phyloP scores from a whole-genome alignment of 2,888 invertebrate genomes.

The Limnephilus auricula region DNA sequence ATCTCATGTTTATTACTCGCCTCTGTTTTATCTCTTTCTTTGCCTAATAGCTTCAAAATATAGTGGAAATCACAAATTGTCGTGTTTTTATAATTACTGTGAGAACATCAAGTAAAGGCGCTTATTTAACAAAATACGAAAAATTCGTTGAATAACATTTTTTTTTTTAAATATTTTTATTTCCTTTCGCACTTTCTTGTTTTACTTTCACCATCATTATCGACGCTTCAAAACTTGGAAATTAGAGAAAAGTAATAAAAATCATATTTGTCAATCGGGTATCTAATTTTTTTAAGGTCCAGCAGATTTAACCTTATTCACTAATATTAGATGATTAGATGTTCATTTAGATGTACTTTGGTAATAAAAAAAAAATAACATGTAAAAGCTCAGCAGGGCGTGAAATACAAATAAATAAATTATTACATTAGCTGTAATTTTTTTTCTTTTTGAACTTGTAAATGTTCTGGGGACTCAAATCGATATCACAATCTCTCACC shows the following conservation, averaged over 20 bases:
- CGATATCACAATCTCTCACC: too few species aligned
- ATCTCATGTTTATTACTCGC: slow-evolving; percentile 18
- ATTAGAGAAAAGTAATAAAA: neutral
- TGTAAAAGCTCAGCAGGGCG: too few species aligned
- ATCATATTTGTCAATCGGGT: neutral
- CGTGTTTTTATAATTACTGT: neutral
- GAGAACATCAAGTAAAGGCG: neutral
- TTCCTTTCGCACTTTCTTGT: neutral
- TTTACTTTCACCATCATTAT: neutral
- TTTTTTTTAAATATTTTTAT: too few species aligned
- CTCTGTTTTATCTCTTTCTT: neutral
- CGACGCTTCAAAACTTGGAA: neutral
- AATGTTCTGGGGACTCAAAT: too few species aligned
- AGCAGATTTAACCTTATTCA: too few species aligned
- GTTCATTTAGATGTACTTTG: too few species aligned
- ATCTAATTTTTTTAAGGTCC: too few species aligned
- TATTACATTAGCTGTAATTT: too few species aligned
- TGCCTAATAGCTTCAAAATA: neutral
- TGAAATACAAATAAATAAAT: too few species aligned
- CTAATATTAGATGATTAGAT: too few species aligned
- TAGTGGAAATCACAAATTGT: neutral
- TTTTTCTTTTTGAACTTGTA: too few species aligned
- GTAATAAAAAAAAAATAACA: too few species aligned
- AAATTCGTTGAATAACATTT: neutral
- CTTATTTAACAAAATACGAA: neutral